Evolutionary conservation across 2,113 vertebrate species (phyloP).

Genomic region (Chascanopsetta lugubris): DNA sequence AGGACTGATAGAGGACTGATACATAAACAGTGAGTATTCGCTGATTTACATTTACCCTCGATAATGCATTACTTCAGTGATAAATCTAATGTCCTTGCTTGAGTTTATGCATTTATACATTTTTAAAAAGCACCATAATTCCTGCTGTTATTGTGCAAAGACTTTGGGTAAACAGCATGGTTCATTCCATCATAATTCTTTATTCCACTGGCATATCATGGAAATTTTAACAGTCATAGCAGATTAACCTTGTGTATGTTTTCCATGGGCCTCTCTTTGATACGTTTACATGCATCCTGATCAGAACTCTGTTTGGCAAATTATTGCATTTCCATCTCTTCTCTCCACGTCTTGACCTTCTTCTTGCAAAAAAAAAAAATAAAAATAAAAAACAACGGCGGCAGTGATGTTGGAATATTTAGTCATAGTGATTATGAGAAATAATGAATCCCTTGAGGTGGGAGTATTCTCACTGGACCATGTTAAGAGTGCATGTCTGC

Average conservation of each 20-base stretch:
- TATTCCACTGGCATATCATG: constrained; percentile 84
- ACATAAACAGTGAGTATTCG: no score
- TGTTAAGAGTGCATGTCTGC: constrained; percentile 35
- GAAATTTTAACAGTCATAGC: constrained; percentile 97
- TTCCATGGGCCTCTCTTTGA: constrained; percentile 83
- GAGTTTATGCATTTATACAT: constrained; percentile 64
- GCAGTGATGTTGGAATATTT: constrained; percentile 94
- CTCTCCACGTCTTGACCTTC: constrained; percentile 91
- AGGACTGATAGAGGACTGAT: background rate
- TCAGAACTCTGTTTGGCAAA: constrained; percentile 90
- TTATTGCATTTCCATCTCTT: constrained; percentile 92
- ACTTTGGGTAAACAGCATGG: constrained; percentile 76
- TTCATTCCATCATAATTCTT: constrained; percentile 81
- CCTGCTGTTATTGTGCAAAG: constrained; percentile 54
- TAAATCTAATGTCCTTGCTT: constrained; percentile 54
- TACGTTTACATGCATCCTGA: constrained; percentile 92
- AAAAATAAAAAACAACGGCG: no score
- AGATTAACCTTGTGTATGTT: constrained; percentile 91
- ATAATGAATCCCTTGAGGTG: constrained; percentile 91
- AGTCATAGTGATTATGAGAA: constrained; percentile 78
- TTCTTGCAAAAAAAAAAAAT: constrained; percentile 95
- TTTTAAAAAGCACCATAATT: constrained; percentile 60
- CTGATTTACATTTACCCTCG: constrained; percentile 3
- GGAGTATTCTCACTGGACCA: constrained; percentile 69
- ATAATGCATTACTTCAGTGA: constrained; percentile 50